phyloP scores from a whole-genome alignment of 2,797 vertebrate species.

The Cynopterus sphinx region DNA sequence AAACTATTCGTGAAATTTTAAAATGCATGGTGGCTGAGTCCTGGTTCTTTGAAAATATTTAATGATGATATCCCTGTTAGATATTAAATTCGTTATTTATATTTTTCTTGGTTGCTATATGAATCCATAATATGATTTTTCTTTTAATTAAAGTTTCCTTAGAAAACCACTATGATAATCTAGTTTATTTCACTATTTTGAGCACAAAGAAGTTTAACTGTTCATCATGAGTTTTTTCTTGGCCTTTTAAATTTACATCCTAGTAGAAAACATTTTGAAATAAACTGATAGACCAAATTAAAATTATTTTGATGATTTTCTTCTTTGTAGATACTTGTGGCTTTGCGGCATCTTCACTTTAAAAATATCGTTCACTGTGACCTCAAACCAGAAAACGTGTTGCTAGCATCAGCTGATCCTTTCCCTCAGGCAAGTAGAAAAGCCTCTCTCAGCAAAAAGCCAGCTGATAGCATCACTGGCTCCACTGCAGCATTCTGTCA shows the following conservation, averaged over 20 bases:
- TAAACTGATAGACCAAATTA: not conserved
- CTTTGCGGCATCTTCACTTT: conserved; percentile 97
- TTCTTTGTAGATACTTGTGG: conserved; percentile 93
- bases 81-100: not conserved
- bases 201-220: not conserved
- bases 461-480: not conserved
- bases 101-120: not conserved
- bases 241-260: not conserved
- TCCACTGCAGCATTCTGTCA: not conserved
- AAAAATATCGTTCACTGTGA: conserved; percentile 99
- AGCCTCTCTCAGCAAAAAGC: not conserved
- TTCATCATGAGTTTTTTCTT: not conserved
- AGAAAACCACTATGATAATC: not conserved
- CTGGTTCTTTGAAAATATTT: not conserved
- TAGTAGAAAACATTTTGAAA: conserved; percentile 14
- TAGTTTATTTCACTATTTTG: not conserved
- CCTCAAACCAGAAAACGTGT: conserved; percentile 97
- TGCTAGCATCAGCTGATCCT: conserved; percentile 94
- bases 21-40: not conserved
- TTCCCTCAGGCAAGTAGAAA: conserved; percentile 93
- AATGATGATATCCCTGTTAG: not conserved
- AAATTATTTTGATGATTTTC: conserved; percentile 57
- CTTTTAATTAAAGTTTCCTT: not conserved
- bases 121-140: not conserved
- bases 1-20: not conserved